Base-by-base conservation (phyloP, 2,888 invertebrate species). In the Drosophila gaucha region DNA sequence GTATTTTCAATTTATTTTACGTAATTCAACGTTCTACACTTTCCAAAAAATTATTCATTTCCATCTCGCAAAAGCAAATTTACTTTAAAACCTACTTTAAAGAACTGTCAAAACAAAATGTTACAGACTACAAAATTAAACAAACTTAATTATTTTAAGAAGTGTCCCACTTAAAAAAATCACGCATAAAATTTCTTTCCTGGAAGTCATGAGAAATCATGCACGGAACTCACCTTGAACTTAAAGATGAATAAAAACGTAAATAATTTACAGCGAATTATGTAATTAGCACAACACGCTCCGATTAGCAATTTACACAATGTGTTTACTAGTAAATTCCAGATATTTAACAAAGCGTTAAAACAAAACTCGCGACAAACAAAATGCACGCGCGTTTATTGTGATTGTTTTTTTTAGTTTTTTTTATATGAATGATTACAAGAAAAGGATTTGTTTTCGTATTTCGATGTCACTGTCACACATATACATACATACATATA, bases 181-280 rank as follows among this genome's bases (percentile, higher is more conserved):
- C n/a, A n/a, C 14, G 9, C 14, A 28, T 18, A 18, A 28, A 18
- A 18, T 28, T 43, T 12, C 8, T 36, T 43, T 63, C 43, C 63
- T 35, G 50, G 8, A 36, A 63, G 18, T 24, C 31, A 26, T 28
- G n/a, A 49, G 9, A 22, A 44, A 50, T 58, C n/a, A n/a, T 54
- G 1, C 20, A 2, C 31, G 20, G 18, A 58, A 87, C 85, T 57
- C 73, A 82, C 82, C 82, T 80, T 78, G 86, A 75, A 75, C 75
- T 87, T 70, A 63, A 67, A 26, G 49, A 57, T 60, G 43, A 20
- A 35, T 50, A 55, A 57, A 51, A 80, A 63, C 51, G 66, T 38
- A 66, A 69, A 64, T 75, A 51, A 47, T 52, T 60, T 58, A 71
- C 58, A 63, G 64, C 47, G 56, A 78, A 72, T 70, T 75, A 80